Conservation (phyloP, 1,140 invertebrate species). For the Antheraea mylitta region DNA sequence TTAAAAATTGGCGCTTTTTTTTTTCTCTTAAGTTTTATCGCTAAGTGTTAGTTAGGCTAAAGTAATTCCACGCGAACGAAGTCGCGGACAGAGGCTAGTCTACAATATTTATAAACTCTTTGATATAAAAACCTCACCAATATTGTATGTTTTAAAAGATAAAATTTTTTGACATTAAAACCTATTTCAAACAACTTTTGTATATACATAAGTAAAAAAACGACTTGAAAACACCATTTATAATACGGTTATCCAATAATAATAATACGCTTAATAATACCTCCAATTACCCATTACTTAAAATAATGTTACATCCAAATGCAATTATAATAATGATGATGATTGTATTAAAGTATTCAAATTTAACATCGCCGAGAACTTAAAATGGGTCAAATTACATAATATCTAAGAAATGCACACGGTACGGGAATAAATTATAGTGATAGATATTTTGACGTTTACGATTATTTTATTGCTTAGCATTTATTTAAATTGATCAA, state of each 20-base stretch:
- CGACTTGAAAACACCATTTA: background rate
- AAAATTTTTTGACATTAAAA: no score
- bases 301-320: background rate
- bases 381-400: slow-evolving; percentile 17
- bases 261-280: background rate
- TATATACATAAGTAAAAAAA: no score
- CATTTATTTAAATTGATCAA: slow-evolving; percentile 52
- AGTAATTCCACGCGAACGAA: no score
- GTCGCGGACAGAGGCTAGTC: no score
- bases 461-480: slow-evolving; percentile 22
- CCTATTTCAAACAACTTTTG: no score
- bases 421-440: slow-evolving; percentile 30
- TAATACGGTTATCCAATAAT: background rate
- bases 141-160: no score
- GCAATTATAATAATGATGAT: slow-evolving; percentile 12
- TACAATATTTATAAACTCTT: no score
- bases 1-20: no score
- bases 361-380: background rate
- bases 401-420: slow-evolving; percentile 6
- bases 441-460: slow-evolving; percentile 18
- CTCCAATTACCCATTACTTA: background rate
- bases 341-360: slow-evolving; percentile 1
- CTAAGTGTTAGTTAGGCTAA: no score
- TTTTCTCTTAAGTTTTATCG: no score
- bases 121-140: no score